These are phyloP conservation scores for Dendrolimus houi DNA, from an alignment of 2,888 invertebrate species.

Conservation along the genomic window DNA sequence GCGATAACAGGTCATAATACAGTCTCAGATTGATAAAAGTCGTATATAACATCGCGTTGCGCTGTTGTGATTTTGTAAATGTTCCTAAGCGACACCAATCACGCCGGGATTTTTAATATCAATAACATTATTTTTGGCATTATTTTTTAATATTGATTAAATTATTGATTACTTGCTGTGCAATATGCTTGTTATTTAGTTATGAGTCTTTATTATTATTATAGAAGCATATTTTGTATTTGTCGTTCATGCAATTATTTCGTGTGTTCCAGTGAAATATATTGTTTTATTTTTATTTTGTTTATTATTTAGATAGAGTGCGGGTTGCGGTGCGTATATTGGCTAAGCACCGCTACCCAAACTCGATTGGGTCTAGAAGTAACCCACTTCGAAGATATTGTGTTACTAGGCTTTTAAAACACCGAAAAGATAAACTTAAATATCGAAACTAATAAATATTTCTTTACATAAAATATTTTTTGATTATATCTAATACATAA, in stretches of 20 bases:
- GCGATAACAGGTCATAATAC: too few relatives aligned
- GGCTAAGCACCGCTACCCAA: constrained; percentile 1
- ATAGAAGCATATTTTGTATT: constrained; percentile 20
- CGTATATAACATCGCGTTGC: too few relatives aligned
- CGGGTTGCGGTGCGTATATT: constrained; percentile 8
- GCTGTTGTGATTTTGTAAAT: too few relatives aligned
- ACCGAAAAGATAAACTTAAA: too few relatives aligned
- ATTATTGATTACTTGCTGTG: constrained; percentile 70
- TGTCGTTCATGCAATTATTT: constrained; percentile 18
- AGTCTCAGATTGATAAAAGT: too few relatives aligned
- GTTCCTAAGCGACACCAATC: neutral
- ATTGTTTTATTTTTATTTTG: constrained; percentile 20
- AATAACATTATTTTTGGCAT: constrained; percentile 29
- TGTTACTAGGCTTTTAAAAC: too few relatives aligned
- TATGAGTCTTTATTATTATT: constrained; percentile 56
- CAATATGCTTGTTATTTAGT: constrained; percentile 74
- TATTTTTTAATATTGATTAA: constrained; percentile 53
- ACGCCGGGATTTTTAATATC: constrained; percentile 8
- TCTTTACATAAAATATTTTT: too few relatives aligned
- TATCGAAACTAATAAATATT: too few relatives aligned
- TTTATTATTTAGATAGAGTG: constrained; percentile 15
- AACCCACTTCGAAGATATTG: too few relatives aligned
- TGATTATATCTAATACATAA: too few relatives aligned
- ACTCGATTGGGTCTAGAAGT: neutral
- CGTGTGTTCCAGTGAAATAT: constrained; percentile 33